Conservation (phyloP, 2,113 vertebrate genomes). For the Pongo pygmaeus region DNA sequence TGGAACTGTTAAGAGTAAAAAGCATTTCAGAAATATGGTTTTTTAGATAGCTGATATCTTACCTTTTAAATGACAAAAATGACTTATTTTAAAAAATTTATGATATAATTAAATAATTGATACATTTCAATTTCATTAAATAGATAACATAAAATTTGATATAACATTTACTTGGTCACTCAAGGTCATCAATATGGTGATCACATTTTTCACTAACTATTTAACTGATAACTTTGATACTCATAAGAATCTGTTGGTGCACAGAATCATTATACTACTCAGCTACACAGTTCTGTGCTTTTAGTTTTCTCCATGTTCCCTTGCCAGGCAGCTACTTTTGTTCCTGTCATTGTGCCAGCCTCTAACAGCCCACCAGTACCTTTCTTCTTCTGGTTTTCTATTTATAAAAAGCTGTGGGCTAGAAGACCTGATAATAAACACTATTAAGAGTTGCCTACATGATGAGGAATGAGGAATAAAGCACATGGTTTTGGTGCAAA, state of each 20-base stretch:
- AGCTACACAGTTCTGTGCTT: not conserved
- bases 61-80: constrained; percentile 19
- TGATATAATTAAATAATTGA: not conserved
- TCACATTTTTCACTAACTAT: not conserved
- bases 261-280: not conserved
- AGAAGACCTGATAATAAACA: constrained; percentile 11
- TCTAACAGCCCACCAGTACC: not conserved
- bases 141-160: not conserved
- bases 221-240: not conserved
- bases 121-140: constrained; percentile 40
- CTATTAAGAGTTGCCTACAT: constrained; percentile 7
- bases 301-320: not conserved
- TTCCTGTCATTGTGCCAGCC: not conserved
- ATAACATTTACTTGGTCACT: constrained; percentile 31
- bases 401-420: constrained; percentile 10
- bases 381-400: not conserved
- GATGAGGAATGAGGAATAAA: not conserved
- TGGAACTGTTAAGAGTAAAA: constrained; percentile 18
- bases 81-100: not conserved
- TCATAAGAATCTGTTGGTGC: not conserved
- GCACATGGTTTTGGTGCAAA: not conserved
- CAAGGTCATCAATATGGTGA: not conserved
- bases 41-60: constrained; percentile 32
- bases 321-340: constrained; percentile 36
- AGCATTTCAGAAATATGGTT: not conserved